Evolutionary conservation across 2,797 vertebrate species (phyloP), one percentile per base, ranked within the genome.

Genomic region (Onychomys torridus): DNA sequence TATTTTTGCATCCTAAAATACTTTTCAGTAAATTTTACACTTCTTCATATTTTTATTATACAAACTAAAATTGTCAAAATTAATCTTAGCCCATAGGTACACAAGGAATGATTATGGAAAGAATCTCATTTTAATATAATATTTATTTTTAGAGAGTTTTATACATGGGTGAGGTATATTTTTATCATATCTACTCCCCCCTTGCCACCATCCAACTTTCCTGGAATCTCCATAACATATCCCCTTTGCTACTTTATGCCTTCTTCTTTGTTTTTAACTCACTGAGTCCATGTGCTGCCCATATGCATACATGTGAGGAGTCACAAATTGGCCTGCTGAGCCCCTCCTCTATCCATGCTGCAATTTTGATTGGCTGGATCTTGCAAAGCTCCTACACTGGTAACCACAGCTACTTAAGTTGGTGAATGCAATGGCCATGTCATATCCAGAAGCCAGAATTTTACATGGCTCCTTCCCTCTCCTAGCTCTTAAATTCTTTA

Each of bases 1-100:
- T 23, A n/a, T 40, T 69, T 84, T 91, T 75, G 43, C 9, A 93
- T 21, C n/a, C 40, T 84, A 63, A 96, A 96, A 63, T 65, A 83
- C 7, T 88, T 61, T 73, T 86, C 25, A 73, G 13, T 90, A 57
- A 61, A 43, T 77, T 93, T 87, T 94, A 40, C 71, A 25, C 87
- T 87, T 94, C 82, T 89, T 32, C 0, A 67, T 23, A 43, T n/a
- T 73, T 73, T 92, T 65, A 57, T 40, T 94, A 23, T 34, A 40
- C 8, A 82, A 69, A 82, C 67, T 89, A 32, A 32, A 90, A 55
- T 92, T 86, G 32, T 34, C 59, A 86, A 88, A 95, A 89, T 46
- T 63, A 63, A 94, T 57, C 32, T 81, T 63, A 76, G 8, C 29
- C 43, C 34, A 59, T 46, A 61, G 43, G 25, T 82, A 75, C n/a